A percentile compares a stretch with the other conserved stretches of the same genome.
Conservation (phyloP, 2,888 invertebrate species). For the Teleogryllus oceanicus region DNA sequence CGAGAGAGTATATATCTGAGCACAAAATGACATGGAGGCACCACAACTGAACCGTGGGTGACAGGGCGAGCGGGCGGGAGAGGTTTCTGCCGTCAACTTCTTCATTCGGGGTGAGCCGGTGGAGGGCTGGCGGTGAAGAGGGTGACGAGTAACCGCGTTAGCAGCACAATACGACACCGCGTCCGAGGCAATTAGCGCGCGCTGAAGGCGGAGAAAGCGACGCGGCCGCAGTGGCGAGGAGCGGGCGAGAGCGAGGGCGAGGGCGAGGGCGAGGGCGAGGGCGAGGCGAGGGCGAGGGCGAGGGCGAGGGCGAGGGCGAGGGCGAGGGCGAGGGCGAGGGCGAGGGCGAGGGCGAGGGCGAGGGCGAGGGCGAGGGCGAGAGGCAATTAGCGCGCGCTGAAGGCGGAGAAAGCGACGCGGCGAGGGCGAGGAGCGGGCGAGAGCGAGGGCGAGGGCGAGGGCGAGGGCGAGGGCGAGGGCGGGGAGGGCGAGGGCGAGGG, state of each 20-base stretch:
- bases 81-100: too few species aligned
- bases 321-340: background rate
- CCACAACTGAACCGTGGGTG: too few species aligned
- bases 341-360: background rate
- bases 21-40: too few species aligned
- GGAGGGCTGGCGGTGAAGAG: background rate
- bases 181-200: constrained; percentile 5
- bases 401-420: background rate
- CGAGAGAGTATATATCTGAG: too few species aligned
- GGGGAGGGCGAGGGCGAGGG: too few species aligned
- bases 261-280: background rate
- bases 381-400: background rate
- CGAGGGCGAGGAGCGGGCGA: background rate
- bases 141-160: background rate
- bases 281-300: background rate
- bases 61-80: too few species aligned
- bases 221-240: background rate
- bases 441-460: background rate
- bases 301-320: background rate
- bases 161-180: background rate
- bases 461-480: too few species aligned
- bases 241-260: background rate
- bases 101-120: too few species aligned
- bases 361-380: background rate
- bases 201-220: background rate